Evolutionary conservation across 2,113 vertebrate genomes (phyloP), one percentile per base, ranked within the genome.

Genomic region (Perca flavescens): DNA sequence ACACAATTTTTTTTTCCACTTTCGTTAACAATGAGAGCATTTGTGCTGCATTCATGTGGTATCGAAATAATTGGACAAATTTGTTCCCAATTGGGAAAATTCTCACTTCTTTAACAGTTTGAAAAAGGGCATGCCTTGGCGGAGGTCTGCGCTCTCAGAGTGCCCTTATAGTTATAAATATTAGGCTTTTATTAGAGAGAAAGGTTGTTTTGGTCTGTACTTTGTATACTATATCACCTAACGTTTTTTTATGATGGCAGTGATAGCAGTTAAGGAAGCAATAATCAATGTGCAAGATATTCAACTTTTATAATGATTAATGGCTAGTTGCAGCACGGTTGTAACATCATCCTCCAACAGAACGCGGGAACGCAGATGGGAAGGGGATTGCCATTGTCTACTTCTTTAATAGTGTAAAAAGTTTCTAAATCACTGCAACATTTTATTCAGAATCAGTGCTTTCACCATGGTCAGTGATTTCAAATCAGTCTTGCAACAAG

Each of bases 171-270:
- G 28, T 34, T 34, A 34, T 40, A 28, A 21, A 56, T 10, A 28
- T 56, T 57, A 58, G 10, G 17, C 47, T 40, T 54, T 34, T 34
- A 34, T 15, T 22, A 43, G 4, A 31, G 69, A n/a, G n/a, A 46
- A 72, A 77, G 63, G 52, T 46, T 52, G 31, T 25, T 54, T 53
- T 60, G 14, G 28, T 21, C 49, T 71, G 65, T 21, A 80, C 78
- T 84, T 81, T 83, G 43, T 53, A 65, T 79, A 82, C 70, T 56
- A 10, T 14, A 74, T 79, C 10, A 7, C 14, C 36, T 16, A 61
- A 65, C 34, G 46, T 65, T 36, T 80, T 64, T 64, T 77, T 25
- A 74, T 43, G 57, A 9, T 17, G 12, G 14, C 47, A n/a, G 57
- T n/a, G 16, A 43, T 65, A 64, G 16, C 28, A 47, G 43, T 46